Evolutionary conservation across 2,797 vertebrate genomes (phyloP).

Genomic region (Cossypha dichroa): DNA sequence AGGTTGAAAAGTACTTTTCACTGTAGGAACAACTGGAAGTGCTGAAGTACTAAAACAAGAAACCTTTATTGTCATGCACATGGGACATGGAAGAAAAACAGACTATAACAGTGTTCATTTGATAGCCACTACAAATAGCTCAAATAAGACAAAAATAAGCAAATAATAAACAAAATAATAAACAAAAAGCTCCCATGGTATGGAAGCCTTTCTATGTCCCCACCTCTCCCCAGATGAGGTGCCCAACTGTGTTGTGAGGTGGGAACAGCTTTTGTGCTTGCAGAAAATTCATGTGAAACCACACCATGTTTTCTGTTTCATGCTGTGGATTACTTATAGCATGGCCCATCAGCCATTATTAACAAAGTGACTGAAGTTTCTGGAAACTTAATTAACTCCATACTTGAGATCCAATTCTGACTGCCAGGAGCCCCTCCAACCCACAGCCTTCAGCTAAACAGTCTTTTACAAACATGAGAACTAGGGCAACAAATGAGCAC

Average conservation of each 20-base stretch:
- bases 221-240: neutral
- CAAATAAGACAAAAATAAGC: neutral
- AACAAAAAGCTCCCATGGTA: neutral
- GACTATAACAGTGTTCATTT: neutral
- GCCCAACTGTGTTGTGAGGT: neutral
- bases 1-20: neutral
- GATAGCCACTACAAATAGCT: neutral
- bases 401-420: neutral
- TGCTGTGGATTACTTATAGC: too few species aligned
- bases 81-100: neutral
- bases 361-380: neutral
- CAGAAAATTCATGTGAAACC: neutral
- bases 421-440: neutral
- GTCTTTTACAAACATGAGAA: neutral
- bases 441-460: neutral
- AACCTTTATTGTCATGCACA: neutral
- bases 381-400: neutral
- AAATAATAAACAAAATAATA: too few species aligned
- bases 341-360: neutral
- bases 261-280: neutral
- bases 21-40: neutral
- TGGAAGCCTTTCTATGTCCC: neutral
- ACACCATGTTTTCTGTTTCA: neutral
- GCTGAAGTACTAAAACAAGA: neutral
- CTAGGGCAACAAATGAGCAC: neutral